Base-by-base conservation (phyloP, 2,888 invertebrate species). In the Choristoneura rosaceana region DNA sequence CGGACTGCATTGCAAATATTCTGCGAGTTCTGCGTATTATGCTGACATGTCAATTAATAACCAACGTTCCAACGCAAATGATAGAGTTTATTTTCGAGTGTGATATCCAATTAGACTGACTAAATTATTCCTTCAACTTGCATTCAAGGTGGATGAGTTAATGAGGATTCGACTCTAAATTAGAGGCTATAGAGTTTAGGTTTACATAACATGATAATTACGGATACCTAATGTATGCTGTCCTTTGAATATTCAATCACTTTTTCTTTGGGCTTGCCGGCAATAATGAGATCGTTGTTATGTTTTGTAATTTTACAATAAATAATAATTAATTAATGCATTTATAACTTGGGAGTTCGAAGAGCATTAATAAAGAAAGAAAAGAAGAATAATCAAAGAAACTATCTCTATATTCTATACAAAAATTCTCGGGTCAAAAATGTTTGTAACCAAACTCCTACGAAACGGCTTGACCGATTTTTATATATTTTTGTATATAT, bases 11-110 rank as follows among this genome's bases (percentile, higher is more conserved):
- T 17, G 8, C 59, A 17, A 60, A 52, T 17, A 47, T 67, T 59
- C 59, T 34, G 34, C n/a, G 25, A 38, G 25, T 25, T 10, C 10
- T 33, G 50, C 15, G 34, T 52, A 69, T 10, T 43, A 52, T 50
- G 38, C 25, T 25, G 25, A 4, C 9, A 4, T 10, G 14, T 52
- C 25, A 33, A 41, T 34, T 17, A 15, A 59, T 47, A 59, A 17
- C 34, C 9, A 47, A 68, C 34, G 4, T 34, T 59, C 14, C 17
- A 17, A 1, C 8, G 10, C 8, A n/a, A 10, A 8, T 7, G 14
- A 25, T 68, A 68, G n/a, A 61, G 50, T 60, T 68, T 5, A 68
- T 14, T 7, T 61, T 41, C 17, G 50, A n/a, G 50, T 17, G 25
- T 14, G 1, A 25, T 10, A 17, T 55, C 25, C 7, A 14, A 25